A percentile compares a stretch with the other conserved stretches of the same genome.
Conservation (phyloP, 2,113 vertebrate species). For the Scartelaos histophorus region DNA sequence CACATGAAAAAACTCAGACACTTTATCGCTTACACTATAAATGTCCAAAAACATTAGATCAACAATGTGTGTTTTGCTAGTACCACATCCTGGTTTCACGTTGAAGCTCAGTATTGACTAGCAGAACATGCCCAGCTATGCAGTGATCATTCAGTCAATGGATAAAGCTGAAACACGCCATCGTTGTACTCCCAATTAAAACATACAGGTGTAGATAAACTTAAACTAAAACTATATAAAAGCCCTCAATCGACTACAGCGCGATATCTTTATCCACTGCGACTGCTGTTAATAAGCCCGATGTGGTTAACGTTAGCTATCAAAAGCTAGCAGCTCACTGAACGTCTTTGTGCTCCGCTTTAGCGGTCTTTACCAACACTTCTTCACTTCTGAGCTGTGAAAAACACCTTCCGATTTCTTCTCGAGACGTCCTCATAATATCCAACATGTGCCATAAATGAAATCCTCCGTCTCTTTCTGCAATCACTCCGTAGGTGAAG, state of each 20-base stretch:
- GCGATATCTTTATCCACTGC: constrained; percentile 45
- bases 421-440: neutral
- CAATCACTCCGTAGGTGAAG: constrained; percentile 19
- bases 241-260: constrained; percentile 44
- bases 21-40: constrained; percentile 34
- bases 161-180: constrained; percentile 4
- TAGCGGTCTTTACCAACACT: constrained; percentile 24
- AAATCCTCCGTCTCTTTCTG: neutral
- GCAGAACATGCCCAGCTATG: constrained; percentile 20
- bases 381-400: constrained; percentile 4
- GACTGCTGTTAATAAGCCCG: constrained; percentile 62
- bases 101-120: constrained; percentile 38
- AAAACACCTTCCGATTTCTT: constrained; percentile 1
- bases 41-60: constrained; percentile 22
- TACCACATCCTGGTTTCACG: constrained; percentile 34
- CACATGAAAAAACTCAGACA: constrained; percentile 32
- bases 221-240: constrained; percentile 16
- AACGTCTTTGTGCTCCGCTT: constrained; percentile 58
- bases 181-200: neutral
- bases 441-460: constrained; percentile 5
- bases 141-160: constrained; percentile 23
- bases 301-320: constrained; percentile 53
- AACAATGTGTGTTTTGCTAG: constrained; percentile 49
- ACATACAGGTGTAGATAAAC: constrained; percentile 2
- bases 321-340: constrained; percentile 43